A percentile compares a stretch with the other conserved stretches of the same genome.
These are phyloP conservation scores for Melinaea menophilus DNA, from an alignment of 2,888 invertebrate genomes.

Conservation along the genomic window DNA sequence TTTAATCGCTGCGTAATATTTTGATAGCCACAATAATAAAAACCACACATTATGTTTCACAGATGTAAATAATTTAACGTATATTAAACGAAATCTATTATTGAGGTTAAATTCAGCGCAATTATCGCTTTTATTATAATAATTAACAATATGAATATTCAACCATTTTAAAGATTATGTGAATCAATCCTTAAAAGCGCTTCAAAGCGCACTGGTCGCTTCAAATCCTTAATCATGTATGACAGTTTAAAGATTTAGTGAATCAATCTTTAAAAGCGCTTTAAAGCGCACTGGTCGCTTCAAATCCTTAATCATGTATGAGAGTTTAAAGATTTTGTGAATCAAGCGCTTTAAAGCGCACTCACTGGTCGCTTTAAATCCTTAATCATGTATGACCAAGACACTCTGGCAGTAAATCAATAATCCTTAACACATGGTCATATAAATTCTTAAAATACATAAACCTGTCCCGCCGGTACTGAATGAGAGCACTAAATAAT, in stretches of 20 bases:
- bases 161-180: neutral
- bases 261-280: no score
- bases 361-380: no score
- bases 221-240: neutral
- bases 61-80: conserved; percentile 23
- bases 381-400: neutral
- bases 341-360: no score
- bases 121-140: conserved; percentile 9
- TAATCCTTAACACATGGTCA: conserved; percentile 18
- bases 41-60: conserved; percentile 18
- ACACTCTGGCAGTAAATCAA: conserved; percentile 17
- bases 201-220: no score
- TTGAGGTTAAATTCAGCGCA: conserved; percentile 16
- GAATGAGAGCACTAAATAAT: conserved; percentile 28
- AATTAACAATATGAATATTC: neutral
- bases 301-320: no score
- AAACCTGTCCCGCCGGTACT: conserved; percentile 20
- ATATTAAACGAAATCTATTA: conserved; percentile 23
- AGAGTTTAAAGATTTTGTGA: neutral
- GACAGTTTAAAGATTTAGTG: neutral
- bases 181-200: no score
- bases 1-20: conserved; percentile 20
- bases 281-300: no score
- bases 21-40: conserved; percentile 25
- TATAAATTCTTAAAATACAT: conserved; percentile 24